Conservation (phyloP, 1,140 invertebrate species). For the Hesperophylax magnus region DNA sequence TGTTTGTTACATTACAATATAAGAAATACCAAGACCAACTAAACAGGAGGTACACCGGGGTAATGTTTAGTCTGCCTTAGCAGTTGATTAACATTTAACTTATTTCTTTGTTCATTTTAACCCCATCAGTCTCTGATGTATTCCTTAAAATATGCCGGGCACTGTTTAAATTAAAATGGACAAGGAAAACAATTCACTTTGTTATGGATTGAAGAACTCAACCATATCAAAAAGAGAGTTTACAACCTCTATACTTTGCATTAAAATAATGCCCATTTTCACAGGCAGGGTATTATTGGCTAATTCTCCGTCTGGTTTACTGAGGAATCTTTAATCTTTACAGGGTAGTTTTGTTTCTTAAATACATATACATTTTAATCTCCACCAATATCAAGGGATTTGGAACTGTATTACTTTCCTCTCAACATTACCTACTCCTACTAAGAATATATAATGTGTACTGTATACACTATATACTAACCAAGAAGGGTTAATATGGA, state of each 20-base stretch:
- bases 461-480: conserved; percentile 39
- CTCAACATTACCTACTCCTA: conserved; percentile 30
- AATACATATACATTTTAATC: too few relatives aligned
- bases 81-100: conserved; percentile 63
- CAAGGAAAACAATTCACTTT: conserved; percentile 51
- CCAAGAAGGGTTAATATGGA: conserved; percentile 31
- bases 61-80: conserved; percentile 71
- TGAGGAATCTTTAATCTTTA: too few relatives aligned
- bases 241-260: conserved; percentile 91
- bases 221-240: conserved; percentile 63
- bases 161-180: conserved; percentile 55
- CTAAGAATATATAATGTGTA: conserved; percentile 45
- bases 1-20: conserved; percentile 34
- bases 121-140: conserved; percentile 39
- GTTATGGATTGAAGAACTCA: conserved; percentile 40
- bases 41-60: conserved; percentile 61
- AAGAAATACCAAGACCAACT: conserved; percentile 70
- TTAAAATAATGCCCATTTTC: conserved; percentile 89
- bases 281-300: conserved; percentile 67
- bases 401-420: not conserved
- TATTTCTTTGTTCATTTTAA: conserved; percentile 55
- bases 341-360: too few relatives aligned
- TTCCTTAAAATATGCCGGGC: conserved; percentile 19
- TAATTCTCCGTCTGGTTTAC: conserved; percentile 22
- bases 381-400: too few relatives aligned